Conservation (phyloP, 2,888 invertebrate species). For the Eristalis tenax region DNA sequence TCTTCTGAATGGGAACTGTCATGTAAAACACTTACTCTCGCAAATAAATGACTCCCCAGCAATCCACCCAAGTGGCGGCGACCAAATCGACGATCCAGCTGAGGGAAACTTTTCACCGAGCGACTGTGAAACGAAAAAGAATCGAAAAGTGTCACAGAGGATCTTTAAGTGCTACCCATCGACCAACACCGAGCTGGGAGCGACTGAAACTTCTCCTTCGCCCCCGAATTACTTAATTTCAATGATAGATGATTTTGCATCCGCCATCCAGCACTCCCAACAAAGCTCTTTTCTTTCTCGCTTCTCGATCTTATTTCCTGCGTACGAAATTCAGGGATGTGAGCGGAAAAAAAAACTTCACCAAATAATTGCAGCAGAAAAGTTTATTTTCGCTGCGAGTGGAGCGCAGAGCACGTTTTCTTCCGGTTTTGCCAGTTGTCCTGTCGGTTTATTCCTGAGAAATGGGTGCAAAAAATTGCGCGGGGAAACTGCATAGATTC, state of each 20-base stretch:
- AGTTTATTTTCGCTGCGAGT: constrained; percentile 51
- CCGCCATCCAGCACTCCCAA: constrained; percentile 2
- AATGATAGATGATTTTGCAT: constrained; percentile 62
- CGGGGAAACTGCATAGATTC: not conserved
- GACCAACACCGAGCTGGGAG: constrained; percentile 4
- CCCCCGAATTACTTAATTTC: constrained; percentile 54
- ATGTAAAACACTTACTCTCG: not conserved
- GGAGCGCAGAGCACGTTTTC: constrained; percentile 45
- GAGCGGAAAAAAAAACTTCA: not conserved
- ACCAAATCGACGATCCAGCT: not conserved
- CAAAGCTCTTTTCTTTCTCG: not conserved
- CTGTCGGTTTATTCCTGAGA: not conserved
- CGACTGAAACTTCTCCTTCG: constrained; percentile 4
- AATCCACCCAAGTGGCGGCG: not conserved
- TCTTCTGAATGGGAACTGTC: not conserved
- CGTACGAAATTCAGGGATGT: not conserved
- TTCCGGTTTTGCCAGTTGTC: constrained; percentile 52
- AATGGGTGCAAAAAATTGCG: not conserved
- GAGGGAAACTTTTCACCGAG: not conserved
- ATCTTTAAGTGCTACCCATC: constrained; percentile 39
- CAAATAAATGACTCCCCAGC: not conserved
- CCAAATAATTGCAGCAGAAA: constrained; percentile 61
- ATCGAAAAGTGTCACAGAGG: constrained; percentile 15
- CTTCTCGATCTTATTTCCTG: constrained; percentile 1
- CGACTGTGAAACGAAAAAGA: not conserved